Evolutionary conservation across 2,888 invertebrate species (phyloP), one percentile per base, ranked within the genome.

Genomic region (Brenthis daphne): DNA sequence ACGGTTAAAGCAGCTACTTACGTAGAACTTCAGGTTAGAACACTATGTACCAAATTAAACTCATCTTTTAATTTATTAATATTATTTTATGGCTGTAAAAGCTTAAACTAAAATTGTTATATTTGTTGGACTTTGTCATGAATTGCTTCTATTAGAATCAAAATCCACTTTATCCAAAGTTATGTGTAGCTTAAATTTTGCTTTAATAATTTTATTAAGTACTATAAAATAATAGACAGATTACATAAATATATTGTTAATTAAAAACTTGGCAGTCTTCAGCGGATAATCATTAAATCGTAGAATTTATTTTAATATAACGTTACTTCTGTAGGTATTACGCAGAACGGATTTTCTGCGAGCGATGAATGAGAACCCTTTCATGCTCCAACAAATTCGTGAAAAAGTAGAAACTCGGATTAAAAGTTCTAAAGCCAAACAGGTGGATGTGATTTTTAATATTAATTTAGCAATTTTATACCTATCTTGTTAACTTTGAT

Each of bases 1-100:
- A 91, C 92, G 0, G 87, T 91, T 57, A 87, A 88, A 79, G 92
- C 92, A 13, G 92, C 92, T 61, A 89, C 92, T 68, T 92, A 92
- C 73, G 89, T 92, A n/a, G 92, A 93, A 79, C 68, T 92, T 61
- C 92, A 92, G 86, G 92, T 82, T 74, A n/a, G 2, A 51, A 51
- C n/a, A 13, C 11, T 43, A 43, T 43, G 2, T 11, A 43, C 11
- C 1, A 43, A 8, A 1, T 43, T 43, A 43, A 43, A 43, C 2
- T 43, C 2, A 43, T 8, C 3, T 43, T 43, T 43, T 11, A 3
- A 43, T 8, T 43, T 8, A 8, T 37, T 8, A 37, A 37, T 37
- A 37, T 37, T 37, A 37, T 37, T 37, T 37, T 37, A 37, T 2
- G 6, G 11, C 1, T 37, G 11, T 8, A 37, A 24, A 24, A 24